Evolutionary conservation across 2,888 invertebrate genomes (phyloP).

Genomic region (Cryptocephalus moraei): DNA sequence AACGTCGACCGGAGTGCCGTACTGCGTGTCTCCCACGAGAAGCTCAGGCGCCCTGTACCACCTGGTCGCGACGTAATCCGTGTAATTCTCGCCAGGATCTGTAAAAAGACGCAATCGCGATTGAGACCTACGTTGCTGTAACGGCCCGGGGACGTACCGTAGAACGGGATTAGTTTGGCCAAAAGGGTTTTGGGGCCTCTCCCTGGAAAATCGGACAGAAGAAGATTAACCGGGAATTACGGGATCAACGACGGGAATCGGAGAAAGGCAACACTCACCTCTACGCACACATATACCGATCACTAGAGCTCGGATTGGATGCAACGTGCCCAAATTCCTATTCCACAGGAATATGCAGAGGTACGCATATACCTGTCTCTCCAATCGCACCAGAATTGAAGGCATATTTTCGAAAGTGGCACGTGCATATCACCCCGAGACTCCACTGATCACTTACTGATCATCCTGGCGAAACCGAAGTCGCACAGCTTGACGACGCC

Average conservation of each 20-base stretch:
- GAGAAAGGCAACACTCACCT: not conserved
- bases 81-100: slow-evolving; percentile 95
- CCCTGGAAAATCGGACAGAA: no score
- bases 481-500: slow-evolving; percentile 96
- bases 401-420: no score
- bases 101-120: slow-evolving; percentile 15
- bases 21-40: slow-evolving; percentile 91
- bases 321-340: no score
- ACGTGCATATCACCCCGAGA: no score
- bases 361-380: no score
- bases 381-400: no score
- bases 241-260: not conserved
- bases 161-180: not conserved
- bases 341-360: no score
- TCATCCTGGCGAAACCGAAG: slow-evolving; percentile 96
- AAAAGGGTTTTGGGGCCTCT: no score
- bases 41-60: slow-evolving; percentile 98
- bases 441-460: slow-evolving; percentile 49
- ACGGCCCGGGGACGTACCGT: not conserved
- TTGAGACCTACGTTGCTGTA: not conserved
- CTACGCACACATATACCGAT: no score
- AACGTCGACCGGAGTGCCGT: slow-evolving; percentile 87
- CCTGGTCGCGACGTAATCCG: slow-evolving; percentile 97
- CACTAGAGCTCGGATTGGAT: no score
- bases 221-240: not conserved